phyloP scores from a whole-genome alignment of 1,140 invertebrate genomes.

The Scaptomyza montana region DNA sequence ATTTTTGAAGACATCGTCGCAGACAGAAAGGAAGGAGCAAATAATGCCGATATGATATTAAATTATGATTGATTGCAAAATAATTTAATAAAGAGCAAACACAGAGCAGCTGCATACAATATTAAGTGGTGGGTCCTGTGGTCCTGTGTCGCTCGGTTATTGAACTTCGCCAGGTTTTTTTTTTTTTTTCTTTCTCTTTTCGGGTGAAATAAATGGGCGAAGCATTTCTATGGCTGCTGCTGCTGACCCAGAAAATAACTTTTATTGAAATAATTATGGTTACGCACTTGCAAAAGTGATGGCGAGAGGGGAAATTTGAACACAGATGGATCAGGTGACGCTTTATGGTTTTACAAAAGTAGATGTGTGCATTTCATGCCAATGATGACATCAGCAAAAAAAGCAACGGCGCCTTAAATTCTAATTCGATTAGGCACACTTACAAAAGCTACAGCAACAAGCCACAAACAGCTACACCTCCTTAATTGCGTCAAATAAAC shows the following conservation, averaged over 20 bases:
- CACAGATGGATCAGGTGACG: slow-evolving; percentile 14
- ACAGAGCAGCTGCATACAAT: slow-evolving; percentile 23
- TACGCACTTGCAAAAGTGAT: not conserved
- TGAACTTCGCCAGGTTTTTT: slow-evolving; percentile 52
- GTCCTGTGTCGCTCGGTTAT: slow-evolving; percentile 48
- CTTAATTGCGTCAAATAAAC: slow-evolving; percentile 68
- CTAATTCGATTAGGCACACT: slow-evolving; percentile 73
- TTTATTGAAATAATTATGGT: slow-evolving; percentile 50
- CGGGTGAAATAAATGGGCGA: slow-evolving; percentile 28
- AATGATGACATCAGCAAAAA: slow-evolving; percentile 69
- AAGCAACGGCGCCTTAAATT: slow-evolving; percentile 37
- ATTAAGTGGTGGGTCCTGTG: not conserved
- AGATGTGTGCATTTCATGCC: slow-evolving; percentile 25
- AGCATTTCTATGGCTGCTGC: slow-evolving; percentile 55
- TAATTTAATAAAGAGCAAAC: slow-evolving; percentile 67
- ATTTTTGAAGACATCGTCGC: slow-evolving; percentile 48
- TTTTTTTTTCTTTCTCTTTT: slow-evolving; percentile 16
- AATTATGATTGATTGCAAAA: slow-evolving; percentile 75
- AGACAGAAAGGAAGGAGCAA: slow-evolving; percentile 39
- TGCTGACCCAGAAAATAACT: slow-evolving; percentile 74
- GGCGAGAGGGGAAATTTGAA: not conserved
- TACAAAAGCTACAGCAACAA: slow-evolving; percentile 15
- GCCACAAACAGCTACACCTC: not conserved
- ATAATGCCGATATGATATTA: slow-evolving; percentile 68
- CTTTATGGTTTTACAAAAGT: slow-evolving; percentile 15